A percentile compares a stretch with the other conserved stretches of the same genome.
Evolutionary conservation across 92 coral and sea anemone genomes (phyloP).

Genomic region (Anthopleura xanthogrammica): DNA sequence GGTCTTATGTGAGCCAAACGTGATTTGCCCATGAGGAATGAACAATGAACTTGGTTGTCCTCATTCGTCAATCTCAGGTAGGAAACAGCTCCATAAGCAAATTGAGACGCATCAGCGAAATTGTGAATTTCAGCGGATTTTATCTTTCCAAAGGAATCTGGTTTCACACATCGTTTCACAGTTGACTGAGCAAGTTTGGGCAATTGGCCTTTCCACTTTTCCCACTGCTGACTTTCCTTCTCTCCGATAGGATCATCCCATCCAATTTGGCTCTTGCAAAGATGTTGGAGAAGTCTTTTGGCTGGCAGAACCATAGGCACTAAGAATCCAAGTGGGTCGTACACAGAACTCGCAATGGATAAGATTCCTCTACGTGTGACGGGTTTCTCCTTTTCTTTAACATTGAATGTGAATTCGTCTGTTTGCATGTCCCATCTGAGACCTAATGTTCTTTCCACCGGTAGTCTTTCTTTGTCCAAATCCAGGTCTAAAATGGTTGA

Average conservation of each 20-base stretch:
- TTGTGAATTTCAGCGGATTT: conserved; percentile 18
- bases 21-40: conserved; percentile 43
- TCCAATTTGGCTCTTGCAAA: neutral
- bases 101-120: conserved; percentile 28
- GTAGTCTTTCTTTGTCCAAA: neutral
- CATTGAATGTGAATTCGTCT: neutral
- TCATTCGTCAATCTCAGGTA: conserved; percentile 12
- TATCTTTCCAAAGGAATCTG: conserved; percentile 4
- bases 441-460: conserved; percentile 12
- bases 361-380: conserved; percentile 9
- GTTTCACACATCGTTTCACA: conserved; percentile 28
- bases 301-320: conserved; percentile 11
- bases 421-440: conserved; percentile 1
- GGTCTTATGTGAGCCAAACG: conserved; percentile 32
- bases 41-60: conserved; percentile 10
- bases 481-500: neutral
- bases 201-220: conserved; percentile 21
- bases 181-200: conserved; percentile 17
- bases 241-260: conserved; percentile 13
- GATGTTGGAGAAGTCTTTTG: conserved; percentile 12
- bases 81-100: conserved; percentile 32
- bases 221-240: conserved; percentile 14
- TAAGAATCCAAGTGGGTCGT: conserved; percentile 19
- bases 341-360: conserved; percentile 6
- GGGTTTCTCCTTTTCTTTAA: conserved; percentile 1